These are phyloP conservation scores for Periplaneta americana DNA, from an alignment of 1,140 invertebrate species.

Conservation along the genomic window DNA sequence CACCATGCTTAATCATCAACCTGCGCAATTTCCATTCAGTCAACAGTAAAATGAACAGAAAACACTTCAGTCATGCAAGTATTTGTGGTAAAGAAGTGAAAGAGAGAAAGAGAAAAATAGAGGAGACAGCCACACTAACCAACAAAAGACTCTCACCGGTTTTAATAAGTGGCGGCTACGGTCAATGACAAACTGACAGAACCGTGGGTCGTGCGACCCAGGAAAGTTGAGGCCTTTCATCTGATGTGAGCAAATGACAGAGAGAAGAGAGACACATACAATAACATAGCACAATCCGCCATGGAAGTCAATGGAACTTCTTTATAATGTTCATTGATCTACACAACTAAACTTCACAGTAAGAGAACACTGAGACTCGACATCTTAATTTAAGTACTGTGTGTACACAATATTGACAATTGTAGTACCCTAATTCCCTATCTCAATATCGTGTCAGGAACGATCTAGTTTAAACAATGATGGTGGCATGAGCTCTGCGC, in stretches of 20 bases:
- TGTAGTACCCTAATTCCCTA: too few species aligned
- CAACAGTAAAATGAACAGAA: background rate
- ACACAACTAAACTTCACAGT: too few species aligned
- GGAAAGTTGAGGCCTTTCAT: conserved; percentile 92
- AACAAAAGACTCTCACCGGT: conserved; percentile 69
- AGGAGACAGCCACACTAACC: background rate
- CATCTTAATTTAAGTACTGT: too few species aligned
- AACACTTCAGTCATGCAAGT: background rate
- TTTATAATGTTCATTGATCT: background rate
- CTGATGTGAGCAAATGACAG: conserved; percentile 48
- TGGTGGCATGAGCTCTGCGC: too few species aligned
- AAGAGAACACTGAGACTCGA: too few species aligned
- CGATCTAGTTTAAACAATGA: too few species aligned
- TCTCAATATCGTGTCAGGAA: too few species aligned
- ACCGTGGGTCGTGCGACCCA: conserved; percentile 87
- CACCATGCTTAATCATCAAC: background rate
- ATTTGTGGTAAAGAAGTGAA: too few species aligned
- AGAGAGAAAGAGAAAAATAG: background rate
- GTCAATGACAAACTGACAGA: conserved; percentile 90
- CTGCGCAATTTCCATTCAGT: background rate
- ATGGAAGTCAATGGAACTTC: background rate
- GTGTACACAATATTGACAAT: too few species aligned
- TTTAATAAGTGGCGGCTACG: conserved; percentile 89
- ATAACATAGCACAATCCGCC: background rate
- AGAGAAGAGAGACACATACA: conserved; percentile 13